These are phyloP conservation scores for Numenius arquata DNA, from an alignment of 2,113 vertebrate species.

Conservation along the genomic window DNA sequence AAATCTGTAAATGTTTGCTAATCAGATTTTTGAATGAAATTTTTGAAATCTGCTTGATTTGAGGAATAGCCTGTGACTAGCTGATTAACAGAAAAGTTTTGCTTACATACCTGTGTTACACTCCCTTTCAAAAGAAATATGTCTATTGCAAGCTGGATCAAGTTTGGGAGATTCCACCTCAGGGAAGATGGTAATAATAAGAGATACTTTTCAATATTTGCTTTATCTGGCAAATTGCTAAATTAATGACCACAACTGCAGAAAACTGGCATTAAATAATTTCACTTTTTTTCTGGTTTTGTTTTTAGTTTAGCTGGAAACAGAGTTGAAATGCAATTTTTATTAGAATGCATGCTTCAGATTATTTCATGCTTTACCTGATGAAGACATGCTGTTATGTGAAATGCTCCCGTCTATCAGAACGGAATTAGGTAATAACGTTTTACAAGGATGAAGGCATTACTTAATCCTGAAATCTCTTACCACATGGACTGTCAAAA, in stretches of 20 bases:
- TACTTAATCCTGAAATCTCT: conserved; percentile 25
- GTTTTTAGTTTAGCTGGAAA: background rate
- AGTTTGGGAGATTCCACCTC: conserved; percentile 22
- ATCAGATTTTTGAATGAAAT: background rate
- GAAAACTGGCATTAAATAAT: background rate
- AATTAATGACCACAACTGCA: background rate
- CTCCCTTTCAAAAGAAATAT: background rate
- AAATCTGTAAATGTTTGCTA: background rate
- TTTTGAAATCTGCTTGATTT: background rate
- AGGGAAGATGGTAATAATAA: background rate
- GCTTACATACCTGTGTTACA: background rate
- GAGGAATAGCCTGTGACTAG: background rate
- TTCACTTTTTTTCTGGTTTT: background rate
- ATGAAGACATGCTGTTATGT: background rate
- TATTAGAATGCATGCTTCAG: background rate
- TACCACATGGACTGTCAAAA: background rate
- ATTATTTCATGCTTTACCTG: conserved; percentile 2
- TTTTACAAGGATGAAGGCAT: background rate
- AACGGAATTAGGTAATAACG: background rate
- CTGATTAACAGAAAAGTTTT: background rate
- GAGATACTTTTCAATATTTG: conserved; percentile 1
- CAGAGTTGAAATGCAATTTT: background rate
- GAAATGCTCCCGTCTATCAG: background rate
- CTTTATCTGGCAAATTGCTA: background rate
- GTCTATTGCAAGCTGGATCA: conserved; percentile 52